Evolutionary conservation across 2,888 invertebrate genomes (phyloP).

Genomic region (Vanessa cardui): DNA sequence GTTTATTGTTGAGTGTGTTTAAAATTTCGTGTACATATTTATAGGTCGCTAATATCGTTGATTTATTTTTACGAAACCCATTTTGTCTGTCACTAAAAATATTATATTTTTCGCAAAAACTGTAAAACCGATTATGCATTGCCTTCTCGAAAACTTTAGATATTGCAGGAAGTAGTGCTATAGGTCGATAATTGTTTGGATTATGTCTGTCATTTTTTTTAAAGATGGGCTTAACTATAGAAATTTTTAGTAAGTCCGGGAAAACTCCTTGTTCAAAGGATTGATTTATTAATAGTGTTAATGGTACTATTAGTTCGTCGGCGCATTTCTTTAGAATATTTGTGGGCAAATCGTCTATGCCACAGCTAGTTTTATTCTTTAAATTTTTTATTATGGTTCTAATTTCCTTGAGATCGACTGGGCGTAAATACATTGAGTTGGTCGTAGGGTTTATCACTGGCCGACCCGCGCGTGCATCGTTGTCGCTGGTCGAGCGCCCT

Average conservation of each 20-base stretch:
- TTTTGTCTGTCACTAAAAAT: not conserved
- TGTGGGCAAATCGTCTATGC: not conserved
- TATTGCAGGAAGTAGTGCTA: not conserved
- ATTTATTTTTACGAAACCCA: slow-evolving; percentile 3
- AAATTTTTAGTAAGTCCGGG: not conserved
- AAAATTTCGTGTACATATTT: slow-evolving; percentile 3
- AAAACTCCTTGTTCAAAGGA: not conserved
- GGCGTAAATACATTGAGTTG: not conserved
- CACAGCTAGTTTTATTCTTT: slow-evolving; percentile 1
- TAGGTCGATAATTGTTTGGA: slow-evolving; percentile 2
- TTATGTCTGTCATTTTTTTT: slow-evolving; percentile 2
- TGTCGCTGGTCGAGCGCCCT: not conserved
- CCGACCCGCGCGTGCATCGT: slow-evolving; percentile 28
- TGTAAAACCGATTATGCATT: not conserved
- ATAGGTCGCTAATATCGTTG: slow-evolving; percentile 3
- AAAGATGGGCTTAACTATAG: too few species aligned
- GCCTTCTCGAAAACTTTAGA: not conserved
- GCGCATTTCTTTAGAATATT: not conserved
- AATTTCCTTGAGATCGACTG: not conserved
- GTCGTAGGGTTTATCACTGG: slow-evolving; percentile 13
- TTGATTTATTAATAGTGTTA: too few species aligned
- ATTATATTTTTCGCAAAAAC: slow-evolving; percentile 7
- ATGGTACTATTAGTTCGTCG: not conserved
- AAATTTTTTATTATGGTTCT: not conserved
- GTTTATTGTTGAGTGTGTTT: not conserved